Base-by-base conservation (phyloP, 2,888 invertebrate species). In the Caradrina kadenii region DNA sequence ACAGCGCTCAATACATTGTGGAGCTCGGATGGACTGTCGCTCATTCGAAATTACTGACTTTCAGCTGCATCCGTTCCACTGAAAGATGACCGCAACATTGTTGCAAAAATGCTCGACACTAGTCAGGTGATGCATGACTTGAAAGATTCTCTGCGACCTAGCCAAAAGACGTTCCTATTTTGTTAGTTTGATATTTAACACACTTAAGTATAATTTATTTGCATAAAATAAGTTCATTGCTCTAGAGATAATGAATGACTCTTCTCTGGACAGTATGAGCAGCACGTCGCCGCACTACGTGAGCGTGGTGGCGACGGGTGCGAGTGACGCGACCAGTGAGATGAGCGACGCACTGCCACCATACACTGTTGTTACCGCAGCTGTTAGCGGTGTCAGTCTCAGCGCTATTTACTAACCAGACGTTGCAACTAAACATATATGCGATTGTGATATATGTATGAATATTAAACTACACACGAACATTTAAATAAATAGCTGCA, bases 401-500 rank as follows among this genome's bases (percentile, higher is more conserved):
- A 6, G 1, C 54, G 54, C 7, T 69, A 17, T 69, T 31, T 63
- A 49, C 48, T 31, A 10, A 13, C 49, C 13, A 10, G 55, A 19
- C 48, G 15, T 45, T 39, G 54, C 54, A 69, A 61, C 19, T 11
- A 42, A 50, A 73, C 60, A 73, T 50, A 39, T 49, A 48, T 67
- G n/a, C 10, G 39, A 39, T 39, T 39, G 39, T 17, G 35, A 39
- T 73, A 17, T 42, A 62, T 26, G 50, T 42, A 62, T 26, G 50
- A 7, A 54, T 66, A 73, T 49, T 26, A 62, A 59, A 73, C 31
- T 58, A 67, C 19, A 61, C 48, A 52, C n/a, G 22, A 21, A 45
- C 15, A 26, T 17, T 56, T 22, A 26, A 59, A 64, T 62, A 76
- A 54, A 73, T 65, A 52, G 42, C 52, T 59, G 11, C 48, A 60